These are phyloP conservation scores for Penaeus japonicus DNA, from an alignment of 1,140 invertebrate genomes.

Conservation along the genomic window DNA sequence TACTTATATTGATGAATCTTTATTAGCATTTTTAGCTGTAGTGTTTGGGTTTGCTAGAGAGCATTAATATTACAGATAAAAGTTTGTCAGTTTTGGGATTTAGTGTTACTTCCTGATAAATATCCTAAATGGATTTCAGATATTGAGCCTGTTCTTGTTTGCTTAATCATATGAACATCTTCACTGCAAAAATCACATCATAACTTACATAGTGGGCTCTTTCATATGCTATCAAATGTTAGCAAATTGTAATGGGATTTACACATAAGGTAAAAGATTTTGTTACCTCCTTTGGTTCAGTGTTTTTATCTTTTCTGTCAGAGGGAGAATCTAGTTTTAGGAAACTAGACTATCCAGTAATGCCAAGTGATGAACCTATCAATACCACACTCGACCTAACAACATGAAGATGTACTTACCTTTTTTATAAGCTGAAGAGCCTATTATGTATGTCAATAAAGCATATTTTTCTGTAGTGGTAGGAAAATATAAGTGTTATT, in stretches of 20 bases:
- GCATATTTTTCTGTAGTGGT: constrained; percentile 43
- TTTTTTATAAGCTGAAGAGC: constrained; percentile 20
- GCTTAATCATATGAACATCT: background rate
- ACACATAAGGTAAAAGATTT: no score
- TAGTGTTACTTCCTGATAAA: constrained; percentile 18
- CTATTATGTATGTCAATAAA: constrained; percentile 41
- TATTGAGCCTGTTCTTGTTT: constrained; percentile 4
- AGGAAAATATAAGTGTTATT: background rate
- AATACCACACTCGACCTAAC: no score
- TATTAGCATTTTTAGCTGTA: background rate
- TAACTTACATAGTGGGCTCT: background rate
- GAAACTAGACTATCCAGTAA: no score
- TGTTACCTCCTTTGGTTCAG: no score
- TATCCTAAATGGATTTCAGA: background rate
- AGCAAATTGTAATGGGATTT: background rate
- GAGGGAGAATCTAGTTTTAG: no score
- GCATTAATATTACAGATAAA: background rate
- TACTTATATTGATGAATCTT: constrained; percentile 20
- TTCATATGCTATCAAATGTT: background rate
- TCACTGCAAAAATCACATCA: background rate
- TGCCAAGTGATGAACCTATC: no score
- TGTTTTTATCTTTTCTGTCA: no score
- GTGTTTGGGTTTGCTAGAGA: constrained; percentile 2
- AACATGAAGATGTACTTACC: no score
- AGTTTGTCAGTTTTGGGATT: background rate